phyloP scores from a whole-genome alignment of 1,140 invertebrate genomes.

The Pogonus chalceus region DNA sequence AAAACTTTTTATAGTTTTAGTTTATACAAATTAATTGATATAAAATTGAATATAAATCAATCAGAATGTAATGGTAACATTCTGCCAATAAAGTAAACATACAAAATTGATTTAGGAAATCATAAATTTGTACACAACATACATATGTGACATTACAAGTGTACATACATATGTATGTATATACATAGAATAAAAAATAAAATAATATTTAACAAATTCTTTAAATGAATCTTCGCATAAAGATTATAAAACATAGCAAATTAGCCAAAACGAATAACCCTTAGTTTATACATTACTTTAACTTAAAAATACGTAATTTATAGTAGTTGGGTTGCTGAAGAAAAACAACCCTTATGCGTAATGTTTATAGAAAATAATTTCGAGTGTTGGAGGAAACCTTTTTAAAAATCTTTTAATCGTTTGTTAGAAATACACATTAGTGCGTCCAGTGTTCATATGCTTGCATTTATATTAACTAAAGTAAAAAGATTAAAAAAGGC shows the following conservation, averaged over 20 bases:
- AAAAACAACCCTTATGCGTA: neutral
- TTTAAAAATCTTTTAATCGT: neutral
- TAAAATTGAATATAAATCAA: too few relatives aligned
- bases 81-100: too few relatives aligned
- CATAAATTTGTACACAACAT: neutral
- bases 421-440: neutral
- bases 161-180: neutral
- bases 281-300: neutral
- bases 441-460: neutral
- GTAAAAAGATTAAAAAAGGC: neutral
- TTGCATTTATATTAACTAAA: neutral
- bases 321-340: neutral
- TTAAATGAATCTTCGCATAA: neutral
- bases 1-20: too few relatives aligned
- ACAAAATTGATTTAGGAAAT: neutral
- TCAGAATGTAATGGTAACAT: too few relatives aligned
- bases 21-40: too few relatives aligned
- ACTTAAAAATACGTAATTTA: neutral
- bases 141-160: neutral
- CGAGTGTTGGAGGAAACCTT: neutral
- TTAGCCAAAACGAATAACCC: too few relatives aligned
- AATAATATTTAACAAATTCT: neutral
- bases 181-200: neutral
- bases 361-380: neutral
- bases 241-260: too few relatives aligned